Base-by-base conservation (phyloP, 2,113 vertebrate genomes). In the Xenopus borealis region DNA sequence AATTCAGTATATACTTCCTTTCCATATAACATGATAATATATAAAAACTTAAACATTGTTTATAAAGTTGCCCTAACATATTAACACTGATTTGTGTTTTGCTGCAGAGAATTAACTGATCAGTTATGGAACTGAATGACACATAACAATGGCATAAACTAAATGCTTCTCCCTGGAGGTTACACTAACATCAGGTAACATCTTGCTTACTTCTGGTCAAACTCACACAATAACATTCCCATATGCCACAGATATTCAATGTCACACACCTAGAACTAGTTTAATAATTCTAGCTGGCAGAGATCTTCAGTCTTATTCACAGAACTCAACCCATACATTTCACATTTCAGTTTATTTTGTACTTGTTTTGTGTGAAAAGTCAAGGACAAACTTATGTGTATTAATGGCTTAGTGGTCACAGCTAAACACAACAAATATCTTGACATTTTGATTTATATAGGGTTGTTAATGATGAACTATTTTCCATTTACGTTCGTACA, bases 131-230 rank as follows among this genome's bases (percentile, higher is more conserved):
- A 9, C 71, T 65, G 62, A 65, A 72, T 55, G 62, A 63, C 62
- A 72, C 62, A 62, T 72, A 44, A 55, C 27, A 65, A 64, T 72
- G n/a, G 27, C 40, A 65, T 30, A 27, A 65, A 57, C 62, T 72
- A 72, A 72, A 57, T 14, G 7, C 12, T 19, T 55, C 50, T 20
- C 61, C 63, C 71, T 40, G 18, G 61, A 53, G 62, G 12, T 20
- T 55, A 44, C 47, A 44, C 47, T 18, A 55, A 72, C 58, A 62
- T 62, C 50, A 30, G 58, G 27, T 50, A 65, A 72, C 47, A 40
- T 63, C 27, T 44, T 40, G 7, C 27, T 63, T 65, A 55, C 59
- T 19, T 72, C 71, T 72, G 71, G 71, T 64, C 47, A 64, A 16
- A 64, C 23, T 53, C 62, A 44, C n/a, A 17, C 30, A 65, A 72